Conservation (phyloP, 1,140 invertebrate genomes). For the Cotesia chilonis region DNA sequence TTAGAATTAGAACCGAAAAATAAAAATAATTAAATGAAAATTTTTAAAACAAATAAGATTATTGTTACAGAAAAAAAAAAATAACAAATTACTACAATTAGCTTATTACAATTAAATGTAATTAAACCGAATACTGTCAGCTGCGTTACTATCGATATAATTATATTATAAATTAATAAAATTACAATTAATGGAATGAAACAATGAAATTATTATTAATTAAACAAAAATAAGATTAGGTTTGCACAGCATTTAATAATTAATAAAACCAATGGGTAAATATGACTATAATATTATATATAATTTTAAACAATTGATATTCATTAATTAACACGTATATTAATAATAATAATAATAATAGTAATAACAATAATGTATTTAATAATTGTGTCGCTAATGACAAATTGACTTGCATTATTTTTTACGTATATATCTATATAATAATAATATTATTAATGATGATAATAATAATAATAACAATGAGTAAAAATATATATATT, state of each 20-base stretch:
- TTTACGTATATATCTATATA: too few relatives aligned
- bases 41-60: constrained; percentile 1
- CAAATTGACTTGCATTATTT: too few relatives aligned
- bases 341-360: constrained; percentile 1
- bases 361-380: too few relatives aligned
- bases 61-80: background rate
- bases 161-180: too few relatives aligned
- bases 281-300: constrained; percentile 48
- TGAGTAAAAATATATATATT: constrained; percentile 3
- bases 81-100: constrained; percentile 45
- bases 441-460: too few relatives aligned
- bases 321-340: constrained; percentile 13
- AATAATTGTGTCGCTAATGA: too few relatives aligned
- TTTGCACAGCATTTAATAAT: constrained; percentile 46
- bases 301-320: constrained; percentile 21
- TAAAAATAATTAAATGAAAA: too few relatives aligned
- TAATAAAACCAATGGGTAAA: constrained; percentile 48
- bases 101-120: constrained; percentile 44
- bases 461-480: background rate
- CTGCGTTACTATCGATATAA: constrained; percentile 24
- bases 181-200: constrained; percentile 14
- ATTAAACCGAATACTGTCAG: constrained; percentile 9
- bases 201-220: constrained; percentile 6
- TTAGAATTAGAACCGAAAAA: too few relatives aligned
- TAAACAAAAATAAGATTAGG: constrained; percentile 35